These are phyloP conservation scores for Venusia cambrica DNA, from an alignment of 2,888 invertebrate genomes.

Conservation along the genomic window DNA sequence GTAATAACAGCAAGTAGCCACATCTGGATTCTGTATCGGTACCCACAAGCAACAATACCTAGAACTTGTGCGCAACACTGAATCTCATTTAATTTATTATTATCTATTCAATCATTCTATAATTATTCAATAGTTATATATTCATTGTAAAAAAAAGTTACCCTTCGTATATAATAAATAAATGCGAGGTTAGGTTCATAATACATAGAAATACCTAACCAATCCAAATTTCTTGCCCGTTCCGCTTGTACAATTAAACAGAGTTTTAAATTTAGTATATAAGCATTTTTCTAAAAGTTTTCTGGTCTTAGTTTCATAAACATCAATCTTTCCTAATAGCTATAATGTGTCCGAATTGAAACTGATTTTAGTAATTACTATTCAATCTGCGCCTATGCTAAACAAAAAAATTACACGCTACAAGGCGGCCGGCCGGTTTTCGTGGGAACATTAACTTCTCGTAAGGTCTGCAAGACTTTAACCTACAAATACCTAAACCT, in stretches of 20 bases:
- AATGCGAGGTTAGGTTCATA: no score
- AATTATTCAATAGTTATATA: no score
- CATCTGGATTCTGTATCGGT: conserved; percentile 9
- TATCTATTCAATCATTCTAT: no score
- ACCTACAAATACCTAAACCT: conserved; percentile 32
- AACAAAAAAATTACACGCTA: conserved; percentile 43
- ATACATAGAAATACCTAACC: no score
- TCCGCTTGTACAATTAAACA: no score
- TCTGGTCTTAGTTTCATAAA: conserved; percentile 2
- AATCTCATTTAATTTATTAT: no score
- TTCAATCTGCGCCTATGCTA: conserved; percentile 23
- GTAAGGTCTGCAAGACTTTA: conserved; percentile 40
- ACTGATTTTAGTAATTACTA: conserved; percentile 15
- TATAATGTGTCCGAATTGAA: conserved; percentile 12
- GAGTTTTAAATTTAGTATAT: no score
- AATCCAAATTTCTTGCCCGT: no score
- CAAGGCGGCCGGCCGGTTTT: conserved; percentile 40
- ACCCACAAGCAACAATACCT: no score
- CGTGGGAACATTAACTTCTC: conserved; percentile 51
- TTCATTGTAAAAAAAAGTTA: no score
- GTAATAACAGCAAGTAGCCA: conserved; percentile 6
- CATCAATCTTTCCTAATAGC: conserved; percentile 18
- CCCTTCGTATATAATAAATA: no score
- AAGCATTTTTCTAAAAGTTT: conserved; percentile 11
- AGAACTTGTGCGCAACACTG: no score